Evolutionary conservation across 1,140 invertebrate species (phyloP).

Genomic region (Capitella teleta): DNA sequence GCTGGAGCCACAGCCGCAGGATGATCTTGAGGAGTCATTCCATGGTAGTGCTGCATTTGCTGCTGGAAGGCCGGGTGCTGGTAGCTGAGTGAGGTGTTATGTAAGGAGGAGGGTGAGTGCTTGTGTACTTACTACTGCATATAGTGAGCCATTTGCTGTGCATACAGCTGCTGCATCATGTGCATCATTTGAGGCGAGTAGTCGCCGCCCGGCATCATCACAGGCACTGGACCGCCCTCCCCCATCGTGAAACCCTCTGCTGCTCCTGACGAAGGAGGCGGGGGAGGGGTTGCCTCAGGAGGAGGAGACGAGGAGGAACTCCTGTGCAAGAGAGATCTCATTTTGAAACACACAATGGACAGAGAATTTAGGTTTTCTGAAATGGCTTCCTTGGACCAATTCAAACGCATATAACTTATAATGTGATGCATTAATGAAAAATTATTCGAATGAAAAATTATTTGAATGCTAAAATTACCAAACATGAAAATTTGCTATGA

Average conservation of each 20-base stretch:
- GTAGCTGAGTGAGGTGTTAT: background rate
- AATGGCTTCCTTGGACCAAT: too few relatives aligned
- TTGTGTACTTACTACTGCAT: slow-evolving; percentile 49
- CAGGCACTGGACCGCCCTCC: background rate
- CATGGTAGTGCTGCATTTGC: background rate
- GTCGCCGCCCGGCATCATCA: background rate
- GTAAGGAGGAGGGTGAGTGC: background rate
- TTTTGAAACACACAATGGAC: too few relatives aligned
- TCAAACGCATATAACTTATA: too few relatives aligned
- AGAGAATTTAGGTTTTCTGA: too few relatives aligned
- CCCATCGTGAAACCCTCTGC: background rate
- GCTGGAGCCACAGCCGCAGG: background rate
- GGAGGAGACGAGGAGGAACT: too few relatives aligned
- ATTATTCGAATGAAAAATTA: too few relatives aligned
- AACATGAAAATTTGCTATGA: too few relatives aligned
- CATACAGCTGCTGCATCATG: slow-evolving; percentile 73
- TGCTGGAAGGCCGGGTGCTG: background rate
- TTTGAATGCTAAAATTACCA: too few relatives aligned
- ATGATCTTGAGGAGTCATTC: background rate
- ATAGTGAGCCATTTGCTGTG: slow-evolving; percentile 72
- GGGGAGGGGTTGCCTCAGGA: too few relatives aligned
- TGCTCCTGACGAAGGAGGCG: too few relatives aligned
- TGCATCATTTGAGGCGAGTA: slow-evolving; percentile 48
- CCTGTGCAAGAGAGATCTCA: too few relatives aligned
- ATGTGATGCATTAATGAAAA: too few relatives aligned